Percentiles rank a stretch among this genome's conserved stretches.
Evolutionary conservation across 2,113 vertebrate genomes (phyloP).

Genomic region (Microcebus ravelobensis): DNA sequence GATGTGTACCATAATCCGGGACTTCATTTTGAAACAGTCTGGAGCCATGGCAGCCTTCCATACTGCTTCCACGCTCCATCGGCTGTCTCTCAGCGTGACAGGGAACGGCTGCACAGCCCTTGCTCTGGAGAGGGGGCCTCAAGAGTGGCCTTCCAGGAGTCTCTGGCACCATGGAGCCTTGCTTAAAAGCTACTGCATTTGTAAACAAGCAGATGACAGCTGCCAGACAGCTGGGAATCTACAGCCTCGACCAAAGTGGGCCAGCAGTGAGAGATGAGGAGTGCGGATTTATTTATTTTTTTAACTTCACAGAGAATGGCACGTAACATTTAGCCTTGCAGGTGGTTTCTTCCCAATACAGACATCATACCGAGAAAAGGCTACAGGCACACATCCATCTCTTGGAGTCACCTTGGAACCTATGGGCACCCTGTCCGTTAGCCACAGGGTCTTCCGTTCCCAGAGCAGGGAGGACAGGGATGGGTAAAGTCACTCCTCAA

Average conservation of each 20-base stretch:
- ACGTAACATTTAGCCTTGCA: neutral
- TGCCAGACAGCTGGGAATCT: constrained; percentile 31
- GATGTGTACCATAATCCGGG: no score
- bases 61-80: neutral
- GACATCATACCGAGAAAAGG: neutral
- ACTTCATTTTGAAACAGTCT: neutral
- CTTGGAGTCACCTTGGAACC: neutral
- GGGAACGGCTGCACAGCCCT: neutral
- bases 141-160: neutral
- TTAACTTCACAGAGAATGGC: neutral
- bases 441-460: neutral
- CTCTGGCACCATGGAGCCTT: neutral
- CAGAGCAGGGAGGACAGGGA: neutral
- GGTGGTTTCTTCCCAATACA: neutral
- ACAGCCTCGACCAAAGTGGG: neutral
- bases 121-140: neutral
- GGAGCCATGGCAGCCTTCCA: neutral
- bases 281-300: neutral
- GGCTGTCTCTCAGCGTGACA: neutral
- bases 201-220: neutral
- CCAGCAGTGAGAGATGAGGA: neutral
- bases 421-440: fast-evolving
- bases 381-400: neutral
- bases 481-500: neutral
- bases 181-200: neutral